A percentile compares a stretch with the other conserved stretches of the same genome.
Conservation (phyloP, 1,140 invertebrate species). For the Macrobrachium nipponense region DNA sequence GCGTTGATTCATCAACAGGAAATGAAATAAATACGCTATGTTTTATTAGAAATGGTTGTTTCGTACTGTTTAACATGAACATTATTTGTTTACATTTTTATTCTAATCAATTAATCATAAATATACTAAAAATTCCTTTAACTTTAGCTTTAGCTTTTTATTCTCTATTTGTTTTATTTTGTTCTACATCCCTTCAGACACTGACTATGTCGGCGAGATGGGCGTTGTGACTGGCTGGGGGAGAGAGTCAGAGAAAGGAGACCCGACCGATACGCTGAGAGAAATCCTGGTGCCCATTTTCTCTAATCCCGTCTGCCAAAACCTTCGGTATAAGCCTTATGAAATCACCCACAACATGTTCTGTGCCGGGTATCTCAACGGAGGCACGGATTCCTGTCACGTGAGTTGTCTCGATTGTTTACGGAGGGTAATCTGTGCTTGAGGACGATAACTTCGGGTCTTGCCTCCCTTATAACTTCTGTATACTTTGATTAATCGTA, state of each 20-base stretch:
- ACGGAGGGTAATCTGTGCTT: background rate
- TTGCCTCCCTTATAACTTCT: too few species aligned
- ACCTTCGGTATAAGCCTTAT: slow-evolving; percentile 79
- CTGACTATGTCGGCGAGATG: slow-evolving; percentile 77
- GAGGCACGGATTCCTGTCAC: slow-evolving; percentile 79
- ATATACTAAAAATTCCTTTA: too few species aligned
- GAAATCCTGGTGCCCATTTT: slow-evolving; percentile 86
- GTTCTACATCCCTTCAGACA: slow-evolving; percentile 70
- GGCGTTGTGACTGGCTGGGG: slow-evolving; percentile 88
- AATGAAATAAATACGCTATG: too few species aligned
- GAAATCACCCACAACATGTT: slow-evolving; percentile 83
- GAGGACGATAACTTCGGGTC: background rate
- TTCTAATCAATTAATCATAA: too few species aligned
- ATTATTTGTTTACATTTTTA: too few species aligned
- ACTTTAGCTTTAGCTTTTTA: background rate
- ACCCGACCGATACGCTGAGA: slow-evolving; percentile 82
- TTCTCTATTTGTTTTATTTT: background rate
- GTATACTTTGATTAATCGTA: too few species aligned
- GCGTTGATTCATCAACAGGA: too few species aligned
- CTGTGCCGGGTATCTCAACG: slow-evolving; percentile 64
- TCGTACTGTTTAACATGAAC: too few species aligned
- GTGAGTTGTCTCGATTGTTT: slow-evolving; percentile 73
- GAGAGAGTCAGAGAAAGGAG: slow-evolving; percentile 82
- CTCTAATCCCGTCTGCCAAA: slow-evolving; percentile 79
- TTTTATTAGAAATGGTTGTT: too few species aligned